Base-by-base conservation (phyloP, 2,113 vertebrate species). In the Nanorana parkeri region DNA sequence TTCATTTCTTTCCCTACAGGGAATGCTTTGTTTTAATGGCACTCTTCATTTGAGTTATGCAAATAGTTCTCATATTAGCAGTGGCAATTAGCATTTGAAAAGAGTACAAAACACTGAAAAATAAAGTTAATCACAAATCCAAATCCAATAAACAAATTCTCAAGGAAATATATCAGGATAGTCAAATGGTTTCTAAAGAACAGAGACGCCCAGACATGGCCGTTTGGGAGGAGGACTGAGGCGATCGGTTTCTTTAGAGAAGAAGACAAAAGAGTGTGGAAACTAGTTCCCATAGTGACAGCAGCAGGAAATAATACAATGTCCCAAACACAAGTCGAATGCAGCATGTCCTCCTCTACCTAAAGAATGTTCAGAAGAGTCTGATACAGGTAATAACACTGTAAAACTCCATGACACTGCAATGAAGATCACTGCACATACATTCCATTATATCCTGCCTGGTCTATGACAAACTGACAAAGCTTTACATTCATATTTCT, bases 271-370 rank as follows among this genome's bases (percentile, higher is more conserved):
- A 65, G 41, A 41, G 71, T 58, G 23, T 61, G 21, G 66, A 66
- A 32, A 47, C 1, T 20, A 16, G 78, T 86, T 84, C 21, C 83
- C 67, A 84, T 86, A 76, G 85, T 24, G 68, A 86, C 79, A 81
- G 2, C 51, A 67, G 66, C 24, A 77, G 83, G 83, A 86, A 86
- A 80, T 76, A 77, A 83, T 77, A 68, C 76, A 86, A 36, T 36
- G 63, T 74, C 68, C 68, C 60, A 64, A 41, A 75, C 80, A 73
- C n/a, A 66, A 81, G 69, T 10, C 19, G 26, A 47, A 21, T 55
- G 16, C 61, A 41, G 28, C 20, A 66, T 21, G 24, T 24, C 16
- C 11, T 21, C 55, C 20, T 16, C 55, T 13, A 52, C 19, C 60
- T 23, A 56, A 65, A 29, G 29, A 64, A 1, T 68, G 28, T 24